Percentiles rank a stretch among this genome's conserved stretches.
Evolutionary conservation across 1,140 invertebrate genomes (phyloP).

Genomic region (Probaryconus sp.): DNA sequence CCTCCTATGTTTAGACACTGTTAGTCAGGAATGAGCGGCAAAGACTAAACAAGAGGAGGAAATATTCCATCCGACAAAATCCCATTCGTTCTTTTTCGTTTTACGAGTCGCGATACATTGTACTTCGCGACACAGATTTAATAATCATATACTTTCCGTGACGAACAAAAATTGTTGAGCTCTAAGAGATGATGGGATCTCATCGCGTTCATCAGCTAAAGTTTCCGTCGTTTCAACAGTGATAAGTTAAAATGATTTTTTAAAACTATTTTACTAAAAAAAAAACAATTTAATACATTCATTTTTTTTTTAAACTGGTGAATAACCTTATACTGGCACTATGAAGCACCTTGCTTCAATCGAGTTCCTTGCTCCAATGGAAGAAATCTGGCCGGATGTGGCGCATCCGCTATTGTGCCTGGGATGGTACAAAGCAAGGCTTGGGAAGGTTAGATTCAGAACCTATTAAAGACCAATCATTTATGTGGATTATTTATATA

Average conservation of each 20-base stretch:
- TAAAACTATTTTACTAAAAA: too few species aligned
- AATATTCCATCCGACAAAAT: too few species aligned
- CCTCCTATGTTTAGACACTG: slow-evolving; percentile 38
- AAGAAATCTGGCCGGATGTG: slow-evolving; percentile 47
- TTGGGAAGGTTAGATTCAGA: slow-evolving; percentile 49
- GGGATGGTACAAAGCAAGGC: slow-evolving; percentile 47
- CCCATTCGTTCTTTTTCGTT: too few species aligned
- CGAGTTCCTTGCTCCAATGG: slow-evolving; percentile 7
- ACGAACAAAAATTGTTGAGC: too few species aligned
- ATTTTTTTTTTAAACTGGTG: too few species aligned
- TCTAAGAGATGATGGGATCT: slow-evolving; percentile 9
- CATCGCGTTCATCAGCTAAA: too few species aligned
- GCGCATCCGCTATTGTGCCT: slow-evolving; percentile 41
- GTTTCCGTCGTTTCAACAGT: too few species aligned
- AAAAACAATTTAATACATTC: too few species aligned
- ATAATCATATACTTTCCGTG: slow-evolving; percentile 46
- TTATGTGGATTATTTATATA: slow-evolving; percentile 1
- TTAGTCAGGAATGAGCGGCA: slow-evolving; percentile 20
- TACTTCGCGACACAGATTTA: slow-evolving; percentile 41
- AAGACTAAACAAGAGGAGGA: too few species aligned
- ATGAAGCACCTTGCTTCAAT: too few species aligned
- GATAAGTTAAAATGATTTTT: too few species aligned
- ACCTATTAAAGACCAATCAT: slow-evolving; percentile 46
- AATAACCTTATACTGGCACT: too few species aligned
- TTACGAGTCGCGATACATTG: slow-evolving; percentile 23